These are phyloP conservation scores for Drosophila emarginata DNA, from an alignment of 2,888 invertebrate species.

Conservation along the genomic window DNA sequence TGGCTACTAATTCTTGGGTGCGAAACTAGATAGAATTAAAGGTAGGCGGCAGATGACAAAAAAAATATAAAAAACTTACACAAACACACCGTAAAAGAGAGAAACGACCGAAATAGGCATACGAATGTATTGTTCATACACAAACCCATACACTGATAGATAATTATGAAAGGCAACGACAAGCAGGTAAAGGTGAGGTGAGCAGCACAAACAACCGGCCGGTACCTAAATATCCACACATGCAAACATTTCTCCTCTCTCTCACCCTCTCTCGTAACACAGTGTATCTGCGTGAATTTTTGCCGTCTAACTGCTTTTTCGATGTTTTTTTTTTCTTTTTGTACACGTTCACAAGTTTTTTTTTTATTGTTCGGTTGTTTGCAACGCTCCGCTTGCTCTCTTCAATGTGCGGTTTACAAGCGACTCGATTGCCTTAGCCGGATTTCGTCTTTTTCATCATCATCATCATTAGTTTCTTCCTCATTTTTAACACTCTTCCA, in stretches of 20 bases:
- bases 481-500: conserved; percentile 46
- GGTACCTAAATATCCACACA: conserved; percentile 51
- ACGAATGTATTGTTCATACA: conserved; percentile 19
- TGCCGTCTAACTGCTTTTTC: conserved; percentile 66
- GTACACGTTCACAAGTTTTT: conserved; percentile 71
- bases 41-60: conserved; percentile 25
- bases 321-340: conserved; percentile 47
- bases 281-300: conserved; percentile 29
- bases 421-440: conserved; percentile 40
- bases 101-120: conserved; percentile 56
- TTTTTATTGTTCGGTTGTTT: conserved; percentile 45
- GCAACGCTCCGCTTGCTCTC: conserved; percentile 58
- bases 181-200: conserved; percentile 43
- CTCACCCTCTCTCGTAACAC: background rate
- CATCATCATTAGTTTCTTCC: conserved; percentile 18
- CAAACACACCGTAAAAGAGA: conserved; percentile 15
- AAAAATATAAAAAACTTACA: background rate
- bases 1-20: conserved; percentile 10
- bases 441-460: conserved; percentile 18
- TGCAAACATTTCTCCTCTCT: conserved; percentile 24
- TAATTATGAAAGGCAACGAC: conserved; percentile 64
- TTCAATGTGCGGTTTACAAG: conserved; percentile 40
- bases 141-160: background rate
- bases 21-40: conserved; percentile 21
- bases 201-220: conserved; percentile 58